Conservation (phyloP, 2,888 invertebrate genomes). For the Axea sp. region DNA sequence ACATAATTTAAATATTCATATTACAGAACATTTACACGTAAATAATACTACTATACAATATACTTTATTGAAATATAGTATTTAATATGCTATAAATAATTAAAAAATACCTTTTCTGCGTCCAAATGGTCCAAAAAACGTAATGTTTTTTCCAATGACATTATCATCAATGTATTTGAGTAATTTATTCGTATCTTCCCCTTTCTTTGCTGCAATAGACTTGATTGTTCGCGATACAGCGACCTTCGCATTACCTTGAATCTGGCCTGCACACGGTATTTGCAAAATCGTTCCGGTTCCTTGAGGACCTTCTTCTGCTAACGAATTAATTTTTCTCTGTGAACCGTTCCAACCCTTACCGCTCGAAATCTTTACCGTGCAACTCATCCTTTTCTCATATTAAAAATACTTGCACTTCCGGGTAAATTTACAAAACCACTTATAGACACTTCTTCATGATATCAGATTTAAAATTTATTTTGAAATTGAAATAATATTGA, state of each 20-base stretch:
- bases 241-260: constrained; percentile 67
- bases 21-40: too few species aligned
- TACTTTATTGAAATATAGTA: too few species aligned
- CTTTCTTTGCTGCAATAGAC: constrained; percentile 80
- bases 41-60: too few species aligned
- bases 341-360: constrained; percentile 76
- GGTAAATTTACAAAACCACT: constrained; percentile 23
- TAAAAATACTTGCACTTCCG: constrained; percentile 44
- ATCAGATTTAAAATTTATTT: neutral
- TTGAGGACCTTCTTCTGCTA: constrained; percentile 71
- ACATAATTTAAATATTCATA: too few species aligned
- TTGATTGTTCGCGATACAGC: constrained; percentile 74
- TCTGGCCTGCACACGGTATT: constrained; percentile 11
- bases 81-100: too few species aligned
- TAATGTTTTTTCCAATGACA: constrained; percentile 89
- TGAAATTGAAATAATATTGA: too few species aligned
- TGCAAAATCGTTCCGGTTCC: constrained; percentile 13
- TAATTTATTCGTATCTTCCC: constrained; percentile 85
- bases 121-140: constrained; percentile 91
- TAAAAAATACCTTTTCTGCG: constrained; percentile 90
- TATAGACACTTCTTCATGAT: constrained; percentile 31
- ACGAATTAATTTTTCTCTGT: constrained; percentile 74
- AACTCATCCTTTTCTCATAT: constrained; percentile 77
- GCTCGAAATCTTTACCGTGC: constrained; percentile 77
- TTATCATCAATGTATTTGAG: constrained; percentile 90